These are phyloP conservation scores for Hemicentrotus pulcherrimus DNA, from an alignment of 35 echinoderm and acorn worm species.

Conservation along the genomic window DNA sequence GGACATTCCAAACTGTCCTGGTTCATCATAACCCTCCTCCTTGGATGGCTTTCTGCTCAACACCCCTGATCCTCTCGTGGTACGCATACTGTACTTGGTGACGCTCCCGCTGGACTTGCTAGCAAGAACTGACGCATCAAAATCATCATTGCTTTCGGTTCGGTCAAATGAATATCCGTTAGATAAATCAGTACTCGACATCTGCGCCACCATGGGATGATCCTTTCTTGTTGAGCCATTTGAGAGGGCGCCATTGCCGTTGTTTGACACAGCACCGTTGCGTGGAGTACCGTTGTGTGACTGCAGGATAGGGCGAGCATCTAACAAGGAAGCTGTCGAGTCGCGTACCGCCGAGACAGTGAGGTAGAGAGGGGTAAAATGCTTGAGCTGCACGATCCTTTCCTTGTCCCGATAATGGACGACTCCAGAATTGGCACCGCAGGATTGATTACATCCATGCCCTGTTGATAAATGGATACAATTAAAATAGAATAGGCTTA, in stretches of 20 bases:
- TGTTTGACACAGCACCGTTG: not conserved
- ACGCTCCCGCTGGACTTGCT: constrained; percentile 81
- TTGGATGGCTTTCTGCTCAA: constrained; percentile 70
- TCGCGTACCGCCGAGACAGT: constrained; percentile 78
- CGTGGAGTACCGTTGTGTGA: constrained; percentile 3
- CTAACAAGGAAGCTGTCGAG: not conserved
- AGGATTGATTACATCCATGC: constrained; percentile 82
- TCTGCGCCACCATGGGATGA: not conserved
- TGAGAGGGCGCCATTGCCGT: constrained; percentile 13
- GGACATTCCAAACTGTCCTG: constrained; percentile 37
- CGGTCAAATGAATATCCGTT: constrained; percentile 40
- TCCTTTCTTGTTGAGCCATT: constrained; percentile 41
- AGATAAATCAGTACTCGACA: constrained; percentile 50
- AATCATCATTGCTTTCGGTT: constrained; percentile 37
- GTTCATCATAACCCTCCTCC: constrained; percentile 40
- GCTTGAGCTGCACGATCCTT: constrained; percentile 83
- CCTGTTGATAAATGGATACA: constrained; percentile 52
- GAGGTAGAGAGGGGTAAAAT: constrained; percentile 93
- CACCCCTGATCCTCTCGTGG: constrained; percentile 16
- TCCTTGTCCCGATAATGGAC: constrained; percentile 93
- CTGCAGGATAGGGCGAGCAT: constrained; percentile 7
- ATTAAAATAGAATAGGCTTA: not conserved
- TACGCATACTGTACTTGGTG: constrained; percentile 80
- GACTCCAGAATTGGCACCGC: constrained; percentile 83
- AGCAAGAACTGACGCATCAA: constrained; percentile 61